A percentile compares a stretch with the other conserved stretches of the same genome.
Conservation (phyloP, 2,113 vertebrate species). For the Cyprinus carpio region DNA sequence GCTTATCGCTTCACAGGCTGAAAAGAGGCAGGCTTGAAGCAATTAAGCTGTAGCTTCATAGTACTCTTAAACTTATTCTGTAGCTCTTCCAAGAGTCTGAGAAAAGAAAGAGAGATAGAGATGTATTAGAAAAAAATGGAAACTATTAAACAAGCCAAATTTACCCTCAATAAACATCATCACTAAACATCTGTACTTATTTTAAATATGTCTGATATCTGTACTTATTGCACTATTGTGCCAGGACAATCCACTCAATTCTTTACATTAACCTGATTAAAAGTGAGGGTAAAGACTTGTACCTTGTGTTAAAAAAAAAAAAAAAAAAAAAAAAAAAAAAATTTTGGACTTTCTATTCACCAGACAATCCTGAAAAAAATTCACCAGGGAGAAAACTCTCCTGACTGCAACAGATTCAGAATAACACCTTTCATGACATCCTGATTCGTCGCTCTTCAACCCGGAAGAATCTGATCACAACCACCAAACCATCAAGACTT, state of each 20-base stretch:
- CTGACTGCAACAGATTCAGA: too few species aligned
- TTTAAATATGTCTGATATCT: too few species aligned
- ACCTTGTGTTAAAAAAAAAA: too few species aligned
- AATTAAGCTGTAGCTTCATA: slow-evolving; percentile 95
- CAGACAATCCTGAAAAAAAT: too few species aligned
- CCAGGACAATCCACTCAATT: neutral
- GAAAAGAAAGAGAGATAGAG: slow-evolving; percentile 5
- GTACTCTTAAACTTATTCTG: slow-evolving; percentile 93
- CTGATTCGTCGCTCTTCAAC: too few species aligned
- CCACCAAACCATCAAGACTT: too few species aligned
- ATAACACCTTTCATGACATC: too few species aligned
- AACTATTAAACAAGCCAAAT: neutral
- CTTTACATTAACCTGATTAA: neutral
- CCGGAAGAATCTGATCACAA: too few species aligned
- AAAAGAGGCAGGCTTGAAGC: slow-evolving; percentile 83
- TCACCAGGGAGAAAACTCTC: too few species aligned
- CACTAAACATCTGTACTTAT: neutral
- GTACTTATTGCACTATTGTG: neutral
- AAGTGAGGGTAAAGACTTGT: too few species aligned
- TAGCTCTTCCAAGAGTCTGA: slow-evolving; percentile 89
- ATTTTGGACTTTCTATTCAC: too few species aligned
- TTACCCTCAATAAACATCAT: neutral
- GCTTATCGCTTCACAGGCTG: slow-evolving; percentile 82
- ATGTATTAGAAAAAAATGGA: neutral
- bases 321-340: too few species aligned